These are phyloP conservation scores for Ophion costatus DNA, from an alignment of 2,888 invertebrate species.

Conservation along the genomic window DNA sequence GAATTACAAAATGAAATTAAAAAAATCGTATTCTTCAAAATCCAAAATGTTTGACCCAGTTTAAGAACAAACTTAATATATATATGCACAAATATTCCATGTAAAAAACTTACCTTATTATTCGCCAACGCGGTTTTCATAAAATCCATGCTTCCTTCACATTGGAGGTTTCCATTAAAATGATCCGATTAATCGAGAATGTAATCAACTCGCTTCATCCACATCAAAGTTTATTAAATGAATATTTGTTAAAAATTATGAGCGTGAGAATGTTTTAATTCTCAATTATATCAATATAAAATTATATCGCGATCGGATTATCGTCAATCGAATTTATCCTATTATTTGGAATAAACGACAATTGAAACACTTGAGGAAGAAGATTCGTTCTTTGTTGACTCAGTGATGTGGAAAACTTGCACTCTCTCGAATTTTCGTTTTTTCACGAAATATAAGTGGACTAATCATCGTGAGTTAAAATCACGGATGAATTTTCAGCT, in stretches of 20 bases:
- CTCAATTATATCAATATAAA: too few relatives aligned
- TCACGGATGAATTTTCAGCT: slow-evolving; percentile 11
- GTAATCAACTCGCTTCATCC: background rate
- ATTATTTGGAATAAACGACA: background rate
- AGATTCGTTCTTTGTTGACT: background rate
- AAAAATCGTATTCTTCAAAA: too few relatives aligned
- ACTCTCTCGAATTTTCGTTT: background rate
- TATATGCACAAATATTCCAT: background rate
- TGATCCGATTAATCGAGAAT: background rate
- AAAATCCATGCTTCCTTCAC: slow-evolving; percentile 38
- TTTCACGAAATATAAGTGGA: background rate
- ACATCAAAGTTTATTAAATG: background rate
- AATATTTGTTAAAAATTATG: background rate
- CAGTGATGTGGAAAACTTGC: background rate
- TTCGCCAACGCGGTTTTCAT: background rate
- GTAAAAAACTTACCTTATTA: slow-evolving; percentile 43
- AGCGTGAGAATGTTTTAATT: too few relatives aligned
- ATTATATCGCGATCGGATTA: background rate
- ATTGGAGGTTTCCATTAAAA: background rate
- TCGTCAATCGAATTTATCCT: background rate
- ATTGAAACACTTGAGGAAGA: too few relatives aligned
- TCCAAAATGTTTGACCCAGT: too few relatives aligned
- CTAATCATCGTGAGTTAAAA: background rate
- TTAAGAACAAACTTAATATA: too few relatives aligned
- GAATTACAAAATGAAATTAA: too few relatives aligned